These are phyloP conservation scores for Anastatus disparis DNA, from an alignment of 1,140 invertebrate species.

Conservation along the genomic window DNA sequence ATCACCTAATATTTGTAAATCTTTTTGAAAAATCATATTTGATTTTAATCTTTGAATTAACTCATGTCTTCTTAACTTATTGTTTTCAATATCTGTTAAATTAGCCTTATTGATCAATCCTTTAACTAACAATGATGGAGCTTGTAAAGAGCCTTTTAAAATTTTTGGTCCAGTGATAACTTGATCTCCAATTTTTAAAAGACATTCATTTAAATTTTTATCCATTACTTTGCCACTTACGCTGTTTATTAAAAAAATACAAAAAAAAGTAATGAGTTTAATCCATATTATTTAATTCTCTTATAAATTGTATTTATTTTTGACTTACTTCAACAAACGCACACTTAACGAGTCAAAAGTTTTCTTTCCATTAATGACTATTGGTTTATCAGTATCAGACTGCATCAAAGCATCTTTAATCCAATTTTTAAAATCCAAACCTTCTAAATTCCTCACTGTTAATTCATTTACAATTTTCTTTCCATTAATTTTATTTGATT, in stretches of 20 bases:
- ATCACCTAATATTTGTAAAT: conserved; percentile 48
- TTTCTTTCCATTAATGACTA: conserved; percentile 48
- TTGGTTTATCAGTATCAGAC: conserved; percentile 25
- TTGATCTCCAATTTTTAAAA: conserved; percentile 48
- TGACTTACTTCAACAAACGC: conserved; percentile 45
- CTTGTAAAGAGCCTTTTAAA: conserved; percentile 44
- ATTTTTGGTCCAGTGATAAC: conserved; percentile 41
- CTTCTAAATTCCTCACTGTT: conserved; percentile 42
- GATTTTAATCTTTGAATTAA: conserved; percentile 45
- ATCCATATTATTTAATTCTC: too few species aligned
- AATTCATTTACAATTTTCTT: conserved; percentile 47
- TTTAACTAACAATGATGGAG: conserved; percentile 40
- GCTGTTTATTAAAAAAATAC: too few species aligned
- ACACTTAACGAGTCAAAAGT: conserved; percentile 46
- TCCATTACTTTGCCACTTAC: conserved; percentile 45
- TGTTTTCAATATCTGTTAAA: conserved; percentile 39
- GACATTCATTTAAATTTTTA: conserved; percentile 33
- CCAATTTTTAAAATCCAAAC: conserved; percentile 48
- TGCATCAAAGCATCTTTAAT: conserved; percentile 36
- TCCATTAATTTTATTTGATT: conserved; percentile 48
- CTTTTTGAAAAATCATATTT: conserved; percentile 41
- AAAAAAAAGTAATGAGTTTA: too few species aligned
- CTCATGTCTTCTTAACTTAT: conserved; percentile 45
- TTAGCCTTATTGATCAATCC: conserved; percentile 51
- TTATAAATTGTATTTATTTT: neutral